Percentiles rank a stretch among this genome's conserved stretches.
phyloP scores from a whole-genome alignment of 2,113 vertebrate genomes.

The Atractosteus spatula region DNA sequence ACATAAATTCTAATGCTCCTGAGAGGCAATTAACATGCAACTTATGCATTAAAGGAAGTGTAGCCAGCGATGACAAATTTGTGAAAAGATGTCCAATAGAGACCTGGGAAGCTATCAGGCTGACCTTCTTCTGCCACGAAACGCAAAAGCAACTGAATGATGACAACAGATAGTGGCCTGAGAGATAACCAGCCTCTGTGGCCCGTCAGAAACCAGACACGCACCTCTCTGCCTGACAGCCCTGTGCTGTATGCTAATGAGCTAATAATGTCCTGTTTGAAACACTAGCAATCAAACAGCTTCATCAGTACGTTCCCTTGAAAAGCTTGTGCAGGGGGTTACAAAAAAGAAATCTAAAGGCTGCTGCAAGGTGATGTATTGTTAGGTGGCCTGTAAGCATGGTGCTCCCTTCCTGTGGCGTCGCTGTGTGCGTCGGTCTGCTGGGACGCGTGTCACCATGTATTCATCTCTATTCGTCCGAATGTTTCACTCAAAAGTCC shows the following conservation, averaged over 20 bases:
- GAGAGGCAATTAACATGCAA: constrained; percentile 4
- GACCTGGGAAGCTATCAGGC: not conserved
- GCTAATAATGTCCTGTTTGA: not conserved
- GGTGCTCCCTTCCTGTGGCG: too few species aligned
- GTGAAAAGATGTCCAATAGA: not conserved
- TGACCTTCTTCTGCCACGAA: not conserved
- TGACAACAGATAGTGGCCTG: not conserved
- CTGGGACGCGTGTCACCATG: too few species aligned
- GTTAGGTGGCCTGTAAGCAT: too few species aligned
- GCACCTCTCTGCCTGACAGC: not conserved
- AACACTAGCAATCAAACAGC: too few species aligned
- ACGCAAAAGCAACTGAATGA: not conserved
- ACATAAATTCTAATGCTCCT: not conserved
- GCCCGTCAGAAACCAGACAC: not conserved
- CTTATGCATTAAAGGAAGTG: not conserved
- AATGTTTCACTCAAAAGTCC: too few species aligned
- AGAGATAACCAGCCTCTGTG: not conserved
- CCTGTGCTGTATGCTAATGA: not conserved
- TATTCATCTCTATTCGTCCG: too few species aligned
- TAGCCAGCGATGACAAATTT: not conserved
- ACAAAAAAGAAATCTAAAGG: too few species aligned
- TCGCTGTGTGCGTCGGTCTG: too few species aligned
- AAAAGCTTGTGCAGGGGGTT: too few species aligned
- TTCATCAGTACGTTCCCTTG: too few species aligned
- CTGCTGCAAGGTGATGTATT: too few species aligned